These are phyloP conservation scores for Adelges cooleyi DNA, from an alignment of 1,140 invertebrate species.

Conservation along the genomic window DNA sequence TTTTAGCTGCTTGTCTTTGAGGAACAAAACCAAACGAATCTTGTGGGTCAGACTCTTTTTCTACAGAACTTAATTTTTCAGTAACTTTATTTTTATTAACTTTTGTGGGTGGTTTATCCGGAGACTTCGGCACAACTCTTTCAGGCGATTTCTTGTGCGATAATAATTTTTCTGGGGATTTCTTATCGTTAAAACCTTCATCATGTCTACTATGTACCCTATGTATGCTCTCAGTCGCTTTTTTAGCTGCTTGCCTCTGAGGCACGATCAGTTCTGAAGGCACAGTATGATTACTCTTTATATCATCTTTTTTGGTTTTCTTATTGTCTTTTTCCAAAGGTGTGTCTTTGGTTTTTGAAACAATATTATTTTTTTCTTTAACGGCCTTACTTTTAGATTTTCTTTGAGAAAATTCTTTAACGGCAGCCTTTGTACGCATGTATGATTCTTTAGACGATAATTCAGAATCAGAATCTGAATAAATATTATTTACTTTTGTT, in stretches of 20 bases:
- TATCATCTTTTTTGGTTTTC: slow-evolving; percentile 47
- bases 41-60: slow-evolving; percentile 48
- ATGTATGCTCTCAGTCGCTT: slow-evolving; percentile 61
- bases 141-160: slow-evolving; percentile 36
- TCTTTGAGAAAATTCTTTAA: slow-evolving; percentile 57
- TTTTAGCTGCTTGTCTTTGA: slow-evolving; percentile 78
- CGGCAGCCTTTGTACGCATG: slow-evolving; percentile 65
- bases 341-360: slow-evolving; percentile 36
- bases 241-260: slow-evolving; percentile 65
- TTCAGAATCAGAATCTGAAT: slow-evolving; percentile 58
- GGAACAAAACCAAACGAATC: slow-evolving; percentile 75
- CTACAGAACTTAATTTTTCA: slow-evolving; percentile 50
- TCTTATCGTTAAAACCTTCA: slow-evolving; percentile 35
- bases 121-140: slow-evolving; percentile 26
- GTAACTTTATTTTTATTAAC: slow-evolving; percentile 30
- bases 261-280: slow-evolving; percentile 77
- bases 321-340: slow-evolving; percentile 40
- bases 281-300: slow-evolving; percentile 46
- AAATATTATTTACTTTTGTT: slow-evolving; percentile 41
- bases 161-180: slow-evolving; percentile 37
- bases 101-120: slow-evolving; percentile 31
- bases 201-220: slow-evolving; percentile 35
- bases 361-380: slow-evolving; percentile 31
- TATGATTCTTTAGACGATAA: slow-evolving; percentile 40
- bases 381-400: slow-evolving; percentile 29